Percentiles rank a stretch among this genome's conserved stretches.
These are phyloP conservation scores for Lacerta viridis DNA, from an alignment of 2,797 vertebrate species.

Conservation along the genomic window DNA sequence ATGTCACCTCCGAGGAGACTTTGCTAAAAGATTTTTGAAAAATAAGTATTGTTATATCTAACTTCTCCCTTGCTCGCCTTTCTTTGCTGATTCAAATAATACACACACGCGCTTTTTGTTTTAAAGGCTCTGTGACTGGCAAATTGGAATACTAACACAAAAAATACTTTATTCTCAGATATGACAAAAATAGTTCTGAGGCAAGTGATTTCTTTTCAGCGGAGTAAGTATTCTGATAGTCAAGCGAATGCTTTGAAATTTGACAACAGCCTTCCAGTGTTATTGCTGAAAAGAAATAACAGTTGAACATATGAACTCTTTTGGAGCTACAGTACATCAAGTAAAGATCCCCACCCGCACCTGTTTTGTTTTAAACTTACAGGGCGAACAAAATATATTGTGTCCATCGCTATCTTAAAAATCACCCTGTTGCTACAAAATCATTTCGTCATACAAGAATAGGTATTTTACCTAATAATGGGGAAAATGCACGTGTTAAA, in stretches of 20 bases:
- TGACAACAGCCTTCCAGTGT: not conserved
- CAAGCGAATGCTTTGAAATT: not conserved
- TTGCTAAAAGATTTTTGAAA: slow-evolving; percentile 83
- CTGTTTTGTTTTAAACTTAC: not conserved
- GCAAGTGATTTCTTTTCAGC: not conserved
- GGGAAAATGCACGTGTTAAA: not conserved
- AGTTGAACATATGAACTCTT: slow-evolving; percentile 21
- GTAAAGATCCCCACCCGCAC: not conserved
- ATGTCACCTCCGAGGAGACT: slow-evolving; percentile 91
- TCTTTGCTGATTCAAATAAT: slow-evolving; percentile 64
- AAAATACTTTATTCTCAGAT: slow-evolving; percentile 43
- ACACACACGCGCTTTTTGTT: not conserved
- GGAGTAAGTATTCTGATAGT: slow-evolving; percentile 3
- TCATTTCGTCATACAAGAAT: slow-evolving; percentile 27
- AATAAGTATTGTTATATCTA: slow-evolving; percentile 64
- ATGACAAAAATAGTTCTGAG: slow-evolving; percentile 16
- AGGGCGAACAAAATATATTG: not conserved
- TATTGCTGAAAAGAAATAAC: not conserved
- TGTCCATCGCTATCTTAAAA: not conserved
- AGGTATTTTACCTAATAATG: not conserved
- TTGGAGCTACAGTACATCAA: not conserved
- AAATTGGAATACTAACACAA: slow-evolving; percentile 18
- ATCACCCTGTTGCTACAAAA: not conserved
- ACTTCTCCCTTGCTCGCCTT: slow-evolving; percentile 53
- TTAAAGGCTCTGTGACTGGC: slow-evolving; percentile 49